Evolutionary conservation across 1,140 invertebrate species (phyloP), one percentile per base, ranked within the genome.

Genomic region (Agraylea sexmaculata): DNA sequence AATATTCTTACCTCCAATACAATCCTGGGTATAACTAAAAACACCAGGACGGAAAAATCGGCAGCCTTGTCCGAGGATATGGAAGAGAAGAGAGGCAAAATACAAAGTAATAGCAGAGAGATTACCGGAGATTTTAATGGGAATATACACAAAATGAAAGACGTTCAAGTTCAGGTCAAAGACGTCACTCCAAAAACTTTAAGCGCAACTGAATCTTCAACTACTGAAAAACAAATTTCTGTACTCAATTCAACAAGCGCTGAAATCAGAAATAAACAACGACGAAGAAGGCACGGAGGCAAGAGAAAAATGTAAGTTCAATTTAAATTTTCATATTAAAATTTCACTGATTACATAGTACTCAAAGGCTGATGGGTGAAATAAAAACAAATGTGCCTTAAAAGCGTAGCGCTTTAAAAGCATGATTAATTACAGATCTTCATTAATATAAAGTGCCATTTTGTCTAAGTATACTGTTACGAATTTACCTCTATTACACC

Each of bases 81-180:
- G 42, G 63, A 69, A 33, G 65, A 69, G 50, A 59, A 59, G 1
- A 60, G 56, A 20, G 63, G 64, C 23, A 68, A 68, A 52, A 66
- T 68, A 30, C 66, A 69, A 50, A 68, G 64, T 41, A 68, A 68
- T 29, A 68, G 60, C 43, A 45, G 64, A 38, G 65, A 68, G 54
- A 69, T 68, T 21, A 62, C 61, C 25, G 66, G 62, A 18, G 63
- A 64, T 47, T 55, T 53, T 23, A 63, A 65, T 37, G 60, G 63
- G 38, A 65, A 64, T 48, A 49, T 63, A n/a, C 48, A 51, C 25
- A 63, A 63, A 50, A 52, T 57, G 19, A 66, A 62, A 53, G 58
- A 56, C 30, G 37, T 59, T 27, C 54, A 55, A 23, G 61, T 60
- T 19, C 62, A 62, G 11, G 22, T 27, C 18, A n/a, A n/a, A n/a